A percentile compares a stretch with the other conserved stretches of the same genome.
Evolutionary conservation across 2,888 invertebrate species (phyloP).

Genomic region (Pimpla rufipes): DNA sequence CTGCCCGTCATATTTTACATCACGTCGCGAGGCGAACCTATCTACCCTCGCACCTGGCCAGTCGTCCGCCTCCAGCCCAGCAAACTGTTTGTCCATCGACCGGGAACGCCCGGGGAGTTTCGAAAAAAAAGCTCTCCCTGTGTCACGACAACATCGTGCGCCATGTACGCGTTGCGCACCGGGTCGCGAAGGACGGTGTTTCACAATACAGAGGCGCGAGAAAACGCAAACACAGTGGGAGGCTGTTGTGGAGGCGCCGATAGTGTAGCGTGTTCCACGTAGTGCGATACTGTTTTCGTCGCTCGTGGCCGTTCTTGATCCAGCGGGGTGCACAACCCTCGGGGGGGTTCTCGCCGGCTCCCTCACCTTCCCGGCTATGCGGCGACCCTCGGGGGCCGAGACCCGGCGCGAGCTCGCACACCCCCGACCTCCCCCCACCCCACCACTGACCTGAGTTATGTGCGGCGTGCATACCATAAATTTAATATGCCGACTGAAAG

Average conservation of each 20-base stretch:
- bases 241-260: neutral
- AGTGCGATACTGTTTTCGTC: conserved; percentile 24
- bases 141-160: neutral
- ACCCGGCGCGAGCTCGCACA: conserved; percentile 18
- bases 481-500: conserved; percentile 83
- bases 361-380: conserved; percentile 48
- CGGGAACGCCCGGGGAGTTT: neutral
- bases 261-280: conserved; percentile 22
- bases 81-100: conserved; percentile 23
- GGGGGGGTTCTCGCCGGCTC: conserved; percentile 5
- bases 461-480: conserved; percentile 82
- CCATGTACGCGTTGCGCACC: neutral
- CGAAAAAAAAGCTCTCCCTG: conserved; percentile 13
- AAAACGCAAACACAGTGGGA: conserved; percentile 44
- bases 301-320: conserved; percentile 31
- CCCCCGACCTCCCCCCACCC: no score
- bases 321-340: conserved; percentile 29
- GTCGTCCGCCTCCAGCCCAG: neutral
- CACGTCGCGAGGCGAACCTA: conserved; percentile 15
- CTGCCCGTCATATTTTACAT: conserved; percentile 33
- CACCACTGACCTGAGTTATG: conserved; percentile 75
- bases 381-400: conserved; percentile 33
- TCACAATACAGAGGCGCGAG: conserved; percentile 27
- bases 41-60: conserved; percentile 36
- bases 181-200: neutral